These are phyloP conservation scores for Falco berigora DNA, from an alignment of 2,797 vertebrate genomes.

Conservation along the genomic window DNA sequence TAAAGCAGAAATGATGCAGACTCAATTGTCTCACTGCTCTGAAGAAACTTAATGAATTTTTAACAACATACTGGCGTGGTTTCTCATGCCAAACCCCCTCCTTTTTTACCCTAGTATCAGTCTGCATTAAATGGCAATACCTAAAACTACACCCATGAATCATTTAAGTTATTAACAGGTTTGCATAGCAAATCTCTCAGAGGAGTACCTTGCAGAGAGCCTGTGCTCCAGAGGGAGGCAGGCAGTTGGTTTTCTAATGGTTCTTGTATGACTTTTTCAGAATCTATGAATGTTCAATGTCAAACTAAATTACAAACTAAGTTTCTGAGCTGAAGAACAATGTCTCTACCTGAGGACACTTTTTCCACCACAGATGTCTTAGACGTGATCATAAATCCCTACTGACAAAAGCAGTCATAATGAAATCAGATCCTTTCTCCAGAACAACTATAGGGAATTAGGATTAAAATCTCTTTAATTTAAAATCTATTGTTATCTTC, in stretches of 20 bases:
- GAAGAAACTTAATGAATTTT: background rate
- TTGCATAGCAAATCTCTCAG: background rate
- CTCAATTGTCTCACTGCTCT: background rate
- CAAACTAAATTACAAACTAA: background rate
- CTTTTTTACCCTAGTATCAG: background rate
- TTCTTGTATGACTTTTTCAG: background rate
- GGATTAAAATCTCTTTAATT: background rate
- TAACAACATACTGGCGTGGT: background rate
- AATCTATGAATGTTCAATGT: background rate
- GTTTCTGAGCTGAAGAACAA: background rate
- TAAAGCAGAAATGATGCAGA: background rate
- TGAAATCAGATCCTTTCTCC: background rate
- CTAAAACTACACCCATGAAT: background rate
- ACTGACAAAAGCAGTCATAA: background rate
- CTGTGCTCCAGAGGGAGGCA: rapidly evolving
- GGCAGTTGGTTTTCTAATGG: background rate
- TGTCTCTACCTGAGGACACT: background rate
- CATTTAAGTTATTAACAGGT: background rate
- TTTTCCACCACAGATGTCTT: background rate
- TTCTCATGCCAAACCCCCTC: background rate
- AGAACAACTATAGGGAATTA: background rate
- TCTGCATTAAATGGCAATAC: background rate
- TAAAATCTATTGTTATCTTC: background rate
- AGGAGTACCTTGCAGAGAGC: background rate
- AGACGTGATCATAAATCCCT: background rate